Evolutionary conservation across 2,113 vertebrate species (phyloP), one percentile per base, ranked within the genome.

Genomic region (Apaloderma vittatum): DNA sequence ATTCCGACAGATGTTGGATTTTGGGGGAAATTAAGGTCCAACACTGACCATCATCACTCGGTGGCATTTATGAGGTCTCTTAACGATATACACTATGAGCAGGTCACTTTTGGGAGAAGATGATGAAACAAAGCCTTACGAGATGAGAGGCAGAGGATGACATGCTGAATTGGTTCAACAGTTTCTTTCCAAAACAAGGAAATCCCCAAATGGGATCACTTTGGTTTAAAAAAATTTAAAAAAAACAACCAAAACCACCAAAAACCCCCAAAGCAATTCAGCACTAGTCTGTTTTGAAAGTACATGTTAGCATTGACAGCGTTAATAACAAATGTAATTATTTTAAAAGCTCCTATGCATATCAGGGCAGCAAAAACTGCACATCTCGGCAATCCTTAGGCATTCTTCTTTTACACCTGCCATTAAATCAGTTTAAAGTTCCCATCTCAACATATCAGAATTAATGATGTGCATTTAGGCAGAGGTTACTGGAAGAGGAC

Each of bases 221-320:
- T 62, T 20, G 15, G 43, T 11, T 21, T n/a, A 18, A 26, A 17
- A 27, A 78, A 81, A 40, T 40, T 40, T 40, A 40, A 40, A 40
- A 40, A 40, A 8, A 40, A 40, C 8, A 8, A 40, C 11, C 11
- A 9, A 40, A 40, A 40, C 40, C 8, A 40, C 8, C 45, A 37
- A 49, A 8, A 24, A 40, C 30, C 0, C 40, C 40, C 40, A 40
- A 24, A 66, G 9, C 76, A 51, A 73, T 30, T 66, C 29, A 26
- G 73, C 59, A 61, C 29, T 1, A 3, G 59, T 4, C 58, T 61
- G 49, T 24, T 80, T 86, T 19, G 77, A 88, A 91, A 19, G 19
- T 2, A 16, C 0, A 0, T 8, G 29, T 75, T 9, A 15, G 30
- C 3, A 0, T 6, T 46, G 76, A 11, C 12, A 16, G 68, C 20